Percentiles rank a stretch among this genome's conserved stretches.
These are phyloP conservation scores for Meandrina meandrites DNA, from an alignment of 92 coral and sea anemone species.

Conservation along the genomic window DNA sequence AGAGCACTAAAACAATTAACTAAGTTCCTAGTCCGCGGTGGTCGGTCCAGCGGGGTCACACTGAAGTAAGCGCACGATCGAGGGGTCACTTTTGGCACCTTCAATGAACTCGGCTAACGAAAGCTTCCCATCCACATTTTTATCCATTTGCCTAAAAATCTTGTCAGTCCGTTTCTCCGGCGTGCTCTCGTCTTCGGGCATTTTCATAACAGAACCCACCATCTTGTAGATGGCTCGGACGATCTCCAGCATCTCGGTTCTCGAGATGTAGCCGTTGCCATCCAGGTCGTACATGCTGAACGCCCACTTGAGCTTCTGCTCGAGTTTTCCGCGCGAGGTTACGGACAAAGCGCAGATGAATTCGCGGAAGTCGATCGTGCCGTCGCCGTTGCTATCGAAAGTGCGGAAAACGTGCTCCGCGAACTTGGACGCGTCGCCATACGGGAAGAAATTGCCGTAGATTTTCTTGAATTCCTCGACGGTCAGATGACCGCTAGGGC, in stretches of 20 bases:
- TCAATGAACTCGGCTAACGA: conserved; percentile 96
- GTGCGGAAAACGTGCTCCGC: conserved; percentile 99
- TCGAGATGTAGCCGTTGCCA: conserved; percentile 90
- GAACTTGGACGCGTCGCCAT: conserved; percentile 97
- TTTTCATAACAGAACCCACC: conserved; percentile 98
- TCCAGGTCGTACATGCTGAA: conserved; percentile 97
- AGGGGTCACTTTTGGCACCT: conserved; percentile 99
- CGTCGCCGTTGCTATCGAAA: conserved; percentile 86
- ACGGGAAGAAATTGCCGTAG: conserved; percentile 97
- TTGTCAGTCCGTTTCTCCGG: conserved; percentile 97
- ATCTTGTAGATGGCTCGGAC: conserved; percentile 96
- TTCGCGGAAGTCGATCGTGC: conserved; percentile 97
- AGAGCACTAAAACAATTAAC: not conserved
- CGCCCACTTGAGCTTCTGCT: conserved; percentile 98
- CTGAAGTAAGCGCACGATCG: conserved; percentile 94
- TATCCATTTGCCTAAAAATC: conserved; percentile 98
- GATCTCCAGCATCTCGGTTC: conserved; percentile 94
- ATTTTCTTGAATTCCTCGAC: conserved; percentile 97
- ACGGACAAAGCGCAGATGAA: conserved; percentile 98
- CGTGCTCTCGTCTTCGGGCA: conserved; percentile 99
- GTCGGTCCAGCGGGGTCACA: conserved; percentile 80
- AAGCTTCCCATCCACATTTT: conserved; percentile 91
- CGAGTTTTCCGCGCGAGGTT: conserved; percentile 97
- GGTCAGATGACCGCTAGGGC: conserved; percentile 85
- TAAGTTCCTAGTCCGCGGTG: not conserved